These are phyloP conservation scores for Drosophila mimetica DNA, from an alignment of 2,888 invertebrate species.

Conservation along the genomic window DNA sequence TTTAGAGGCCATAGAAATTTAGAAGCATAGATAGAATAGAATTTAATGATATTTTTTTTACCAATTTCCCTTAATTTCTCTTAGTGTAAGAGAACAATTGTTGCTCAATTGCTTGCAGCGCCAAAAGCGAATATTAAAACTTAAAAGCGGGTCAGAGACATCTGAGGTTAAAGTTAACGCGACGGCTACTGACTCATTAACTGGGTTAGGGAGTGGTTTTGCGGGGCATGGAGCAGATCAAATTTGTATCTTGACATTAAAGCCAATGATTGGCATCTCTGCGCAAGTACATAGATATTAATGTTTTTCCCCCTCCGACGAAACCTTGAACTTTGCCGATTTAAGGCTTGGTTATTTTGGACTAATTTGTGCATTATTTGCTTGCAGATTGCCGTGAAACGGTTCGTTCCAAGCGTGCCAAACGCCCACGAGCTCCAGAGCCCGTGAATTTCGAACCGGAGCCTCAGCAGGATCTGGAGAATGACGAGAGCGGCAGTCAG, in stretches of 20 bases:
- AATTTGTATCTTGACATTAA: constrained; percentile 77
- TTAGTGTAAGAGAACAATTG: constrained; percentile 39
- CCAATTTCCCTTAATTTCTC: no score
- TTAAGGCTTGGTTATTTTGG: constrained; percentile 25
- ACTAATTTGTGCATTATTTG: constrained; percentile 26
- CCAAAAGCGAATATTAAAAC: constrained; percentile 19
- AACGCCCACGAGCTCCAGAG: constrained; percentile 87
- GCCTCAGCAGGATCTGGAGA: constrained; percentile 85
- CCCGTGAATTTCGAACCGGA: constrained; percentile 84
- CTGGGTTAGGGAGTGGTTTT: constrained; percentile 40
- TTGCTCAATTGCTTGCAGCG: constrained; percentile 54
- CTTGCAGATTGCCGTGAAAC: constrained; percentile 85
- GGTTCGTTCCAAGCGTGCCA: constrained; percentile 86
- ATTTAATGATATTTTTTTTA: no score
- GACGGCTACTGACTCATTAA: constrained; percentile 30
- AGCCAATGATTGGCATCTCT: constrained; percentile 36
- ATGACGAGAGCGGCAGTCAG: constrained; percentile 82
- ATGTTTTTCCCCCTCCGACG: constrained; percentile 13
- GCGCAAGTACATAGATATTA: constrained; percentile 2
- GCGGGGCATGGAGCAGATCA: constrained; percentile 6
- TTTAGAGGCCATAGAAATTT: no score
- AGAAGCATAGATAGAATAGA: no score
- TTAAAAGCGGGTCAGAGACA: constrained; percentile 48
- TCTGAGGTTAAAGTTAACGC: constrained; percentile 41
- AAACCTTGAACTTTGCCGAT: constrained; percentile 50